A percentile compares a stretch with the other conserved stretches of the same genome.
These are phyloP conservation scores for Myodes glareolus DNA, from an alignment of 2,113 vertebrate genomes.

Conservation along the genomic window DNA sequence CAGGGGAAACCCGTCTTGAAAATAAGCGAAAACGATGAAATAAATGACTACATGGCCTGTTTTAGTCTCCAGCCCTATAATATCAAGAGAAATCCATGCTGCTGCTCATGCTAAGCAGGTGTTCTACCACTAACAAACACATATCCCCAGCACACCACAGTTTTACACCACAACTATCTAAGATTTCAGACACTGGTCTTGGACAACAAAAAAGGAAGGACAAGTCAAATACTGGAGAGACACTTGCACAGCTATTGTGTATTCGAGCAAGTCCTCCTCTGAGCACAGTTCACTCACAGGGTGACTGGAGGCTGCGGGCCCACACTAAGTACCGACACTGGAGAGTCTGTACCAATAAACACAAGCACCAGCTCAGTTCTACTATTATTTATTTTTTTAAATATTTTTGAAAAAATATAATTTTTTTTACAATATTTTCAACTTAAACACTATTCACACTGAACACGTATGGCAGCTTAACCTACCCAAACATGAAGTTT, in stretches of 20 bases:
- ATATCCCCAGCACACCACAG: not conserved
- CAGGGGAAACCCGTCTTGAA: not conserved
- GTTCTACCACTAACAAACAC: not conserved
- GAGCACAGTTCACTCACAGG: not conserved
- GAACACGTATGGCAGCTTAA: conserved; percentile 91
- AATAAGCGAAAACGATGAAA: not conserved
- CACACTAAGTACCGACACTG: not conserved
- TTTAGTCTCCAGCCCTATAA: conserved; percentile 15
- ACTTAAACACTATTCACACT: conserved; percentile 95
- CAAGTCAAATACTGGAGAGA: not conserved
- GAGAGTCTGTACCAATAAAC: conserved; percentile 73
- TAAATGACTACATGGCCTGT: not conserved
- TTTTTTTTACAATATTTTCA: conserved; percentile 94
- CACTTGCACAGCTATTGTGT: not conserved
- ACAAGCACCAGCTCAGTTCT: conserved; percentile 85
- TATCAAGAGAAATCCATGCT: not conserved
- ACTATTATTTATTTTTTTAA: conserved; percentile 97
- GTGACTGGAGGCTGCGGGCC: not conserved
- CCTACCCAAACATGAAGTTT: conserved; percentile 89
- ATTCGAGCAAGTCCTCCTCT: not conserved
- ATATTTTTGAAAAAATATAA: conserved; percentile 96
- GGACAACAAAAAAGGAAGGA: not conserved
- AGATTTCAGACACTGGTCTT: not conserved
- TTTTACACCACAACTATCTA: not conserved
- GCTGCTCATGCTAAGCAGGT: not conserved